Evolutionary conservation across 2,797 vertebrate genomes (phyloP), one percentile per base, ranked within the genome.

Genomic region (Phalloptychus januarius): DNA sequence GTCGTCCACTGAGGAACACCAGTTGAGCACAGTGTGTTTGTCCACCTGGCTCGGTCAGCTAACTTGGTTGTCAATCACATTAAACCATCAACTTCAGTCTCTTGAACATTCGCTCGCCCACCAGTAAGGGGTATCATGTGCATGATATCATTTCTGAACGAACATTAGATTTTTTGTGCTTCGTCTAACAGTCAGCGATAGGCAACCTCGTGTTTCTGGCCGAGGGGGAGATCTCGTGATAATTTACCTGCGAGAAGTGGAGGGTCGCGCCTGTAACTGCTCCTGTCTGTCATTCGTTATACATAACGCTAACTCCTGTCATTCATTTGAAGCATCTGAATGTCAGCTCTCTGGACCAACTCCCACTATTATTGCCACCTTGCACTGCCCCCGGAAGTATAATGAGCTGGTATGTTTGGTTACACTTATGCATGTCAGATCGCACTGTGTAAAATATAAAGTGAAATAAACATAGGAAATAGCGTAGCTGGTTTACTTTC

Each of bases 341-440:
- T 23, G 2, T 23, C 50, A 23, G 25, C 52, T 54, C 25, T 54
- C 20, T n/a, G 52, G 25, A 54, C 25, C 52, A 10, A n/a, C 25
- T 54, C 10, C 52, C 7, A 54, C 52, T 10, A 54, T n/a, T 50
- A 50, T 46, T 46, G 45, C 45, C 15, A 18, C 45, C 45, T 23
- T 50, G 48, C 10, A n/a, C 8, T 3, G 0, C 3, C 25, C 10
- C 10, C 20, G 6, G 3, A 54, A 54, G 25, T 25, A 11, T 11
- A 52, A 52, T 56, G 25, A 56, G 8, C 52, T 46, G 18, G 88
- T 90, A 86, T 80, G 86, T 82, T 87, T 87, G 63, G 88, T 79
- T 91, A 90, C 82, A 92, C 91, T 89, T 91, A 93, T 91, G 91
- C 85, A 89, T 79, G 77, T 87, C 63, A 86, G 89, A 89, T 91